Evolutionary conservation across 2,797 vertebrate genomes (phyloP).

Genomic region (Apodemus agrarius): DNA sequence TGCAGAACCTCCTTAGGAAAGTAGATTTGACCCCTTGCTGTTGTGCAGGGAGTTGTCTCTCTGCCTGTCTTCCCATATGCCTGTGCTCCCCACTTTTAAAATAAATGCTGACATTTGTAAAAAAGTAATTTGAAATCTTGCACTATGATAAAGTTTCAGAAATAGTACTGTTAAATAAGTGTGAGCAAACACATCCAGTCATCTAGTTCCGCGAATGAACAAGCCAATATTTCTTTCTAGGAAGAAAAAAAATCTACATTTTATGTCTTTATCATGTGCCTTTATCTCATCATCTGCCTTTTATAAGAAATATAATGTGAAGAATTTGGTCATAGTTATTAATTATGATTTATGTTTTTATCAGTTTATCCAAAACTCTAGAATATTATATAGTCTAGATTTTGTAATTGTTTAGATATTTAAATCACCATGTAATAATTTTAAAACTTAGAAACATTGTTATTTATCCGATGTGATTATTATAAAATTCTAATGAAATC

Average conservation of each 20-base stretch:
- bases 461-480: not conserved
- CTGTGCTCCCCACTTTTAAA: not conserved
- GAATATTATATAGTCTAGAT: not conserved
- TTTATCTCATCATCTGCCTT: not conserved
- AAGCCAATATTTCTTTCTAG: not conserved
- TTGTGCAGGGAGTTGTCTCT: not conserved
- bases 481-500: not conserved
- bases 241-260: not conserved
- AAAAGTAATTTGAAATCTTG: not conserved
- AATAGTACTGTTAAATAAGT: not conserved
- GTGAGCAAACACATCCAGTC: too few relatives aligned
- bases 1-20: not conserved
- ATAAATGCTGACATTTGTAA: not conserved
- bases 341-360: not conserved
- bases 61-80: not conserved
- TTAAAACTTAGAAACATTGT: slow-evolving; percentile 17
- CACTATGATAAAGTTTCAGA: not conserved
- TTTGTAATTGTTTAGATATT: not conserved
- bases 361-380: not conserved
- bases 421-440: not conserved
- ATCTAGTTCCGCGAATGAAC: not conserved
- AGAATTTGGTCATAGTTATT: not conserved
- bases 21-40: not conserved
- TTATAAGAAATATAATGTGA: not conserved
- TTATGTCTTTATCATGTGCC: not conserved